These are phyloP conservation scores for western clawed frog (Xenopus tropicalis) DNA, from an alignment of 2,113 vertebrate species.

Conservation along the genomic window UCB_Xtro_10.0 CM004447.2:92934501-92935000, in stretches of 20 bases:
- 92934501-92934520: slow-evolving; percentile 24
- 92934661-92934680: slow-evolving; percentile 38
- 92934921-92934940: not conserved
- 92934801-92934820: slow-evolving; percentile 38
- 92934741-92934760: slow-evolving; percentile 44
- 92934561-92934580: not conserved
- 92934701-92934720: slow-evolving; percentile 47
- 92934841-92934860: slow-evolving; percentile 25
- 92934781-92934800: slow-evolving; percentile 39
- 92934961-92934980: no score
- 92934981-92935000: no score
- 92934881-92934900: slow-evolving; percentile 15
- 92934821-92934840: slow-evolving; percentile 7
- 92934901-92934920: slow-evolving; percentile 1
- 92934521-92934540: slow-evolving; percentile 31
- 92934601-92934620: slow-evolving; percentile 18
- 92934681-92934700: slow-evolving; percentile 40
- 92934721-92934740: slow-evolving; percentile 46
- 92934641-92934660: slow-evolving; percentile 46
- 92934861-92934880: slow-evolving; percentile 23
- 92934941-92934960: no score
- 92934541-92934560: slow-evolving; percentile 20
- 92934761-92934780: slow-evolving; percentile 37
- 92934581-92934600: not conserved
- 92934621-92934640: slow-evolving; percentile 33